Percentiles rank a stretch among this genome's conserved stretches.
These are phyloP conservation scores for Ianthella basta DNA, from an alignment of 37 sponge, comb jelly and placozoan genomes.

Conservation along the genomic window DNA sequence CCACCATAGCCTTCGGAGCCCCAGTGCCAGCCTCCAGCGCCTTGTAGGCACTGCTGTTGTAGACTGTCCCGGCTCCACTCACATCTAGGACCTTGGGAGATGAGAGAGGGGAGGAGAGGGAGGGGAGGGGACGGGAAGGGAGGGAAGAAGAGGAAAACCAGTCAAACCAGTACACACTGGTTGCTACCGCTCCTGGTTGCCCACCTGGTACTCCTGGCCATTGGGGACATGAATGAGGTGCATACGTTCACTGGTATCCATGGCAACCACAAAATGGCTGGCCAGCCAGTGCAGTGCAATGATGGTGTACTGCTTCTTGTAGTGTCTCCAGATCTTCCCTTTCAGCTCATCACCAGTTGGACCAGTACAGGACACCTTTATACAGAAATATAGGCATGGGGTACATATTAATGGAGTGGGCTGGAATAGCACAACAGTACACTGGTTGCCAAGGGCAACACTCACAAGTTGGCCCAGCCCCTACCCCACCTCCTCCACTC, in stretches of 20 bases:
- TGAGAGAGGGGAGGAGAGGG: not conserved
- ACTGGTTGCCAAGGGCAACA: no score
- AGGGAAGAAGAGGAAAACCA: not conserved
- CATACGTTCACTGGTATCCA: constrained; percentile 76
- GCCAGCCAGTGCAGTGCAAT: constrained; percentile 74
- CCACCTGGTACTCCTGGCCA: constrained; percentile 58
- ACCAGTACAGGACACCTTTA: constrained; percentile 4
- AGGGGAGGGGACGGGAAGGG: not conserved
- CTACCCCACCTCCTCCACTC: no score
- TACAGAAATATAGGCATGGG: not conserved
- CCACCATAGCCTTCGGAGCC: constrained; percentile 78
- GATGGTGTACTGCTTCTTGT: constrained; percentile 43
- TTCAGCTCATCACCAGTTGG: not conserved
- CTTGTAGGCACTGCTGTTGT: constrained; percentile 80
- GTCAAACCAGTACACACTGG: not conserved
- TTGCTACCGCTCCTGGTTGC: not conserved
- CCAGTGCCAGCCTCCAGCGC: constrained; percentile 83
- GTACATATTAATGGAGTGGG: not conserved
- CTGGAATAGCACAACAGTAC: no score
- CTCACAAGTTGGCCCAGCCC: no score
- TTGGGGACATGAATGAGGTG: constrained; percentile 74
- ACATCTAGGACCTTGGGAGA: constrained; percentile 66
- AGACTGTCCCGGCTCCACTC: constrained; percentile 67
- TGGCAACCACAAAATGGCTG: constrained; percentile 66
- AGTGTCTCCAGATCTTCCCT: constrained; percentile 10